Evolutionary conservation across 2,113 vertebrate genomes (phyloP).

Genomic region (Poecile atricapillus): DNA sequence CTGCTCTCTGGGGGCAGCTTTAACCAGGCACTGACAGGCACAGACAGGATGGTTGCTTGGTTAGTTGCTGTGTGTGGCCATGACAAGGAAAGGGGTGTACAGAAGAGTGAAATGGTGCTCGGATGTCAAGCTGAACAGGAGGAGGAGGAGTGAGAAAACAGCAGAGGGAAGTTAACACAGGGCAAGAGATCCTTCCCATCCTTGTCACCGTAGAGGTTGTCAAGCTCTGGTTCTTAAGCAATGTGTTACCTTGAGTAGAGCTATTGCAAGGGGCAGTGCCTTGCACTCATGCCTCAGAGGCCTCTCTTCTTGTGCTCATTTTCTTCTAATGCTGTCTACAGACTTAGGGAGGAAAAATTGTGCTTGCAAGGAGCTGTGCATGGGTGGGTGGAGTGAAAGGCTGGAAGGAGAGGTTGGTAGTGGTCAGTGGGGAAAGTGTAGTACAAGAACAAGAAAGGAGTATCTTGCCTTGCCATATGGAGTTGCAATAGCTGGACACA

Average conservation of each 20-base stretch:
- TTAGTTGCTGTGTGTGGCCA: background rate
- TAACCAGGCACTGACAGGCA: background rate
- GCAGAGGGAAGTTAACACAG: background rate
- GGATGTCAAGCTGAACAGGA: background rate
- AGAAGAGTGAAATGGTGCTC: background rate
- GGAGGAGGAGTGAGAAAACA: background rate
- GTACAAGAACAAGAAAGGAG: background rate
- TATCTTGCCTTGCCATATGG: background rate
- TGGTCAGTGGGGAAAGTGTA: background rate
- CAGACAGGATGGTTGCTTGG: background rate
- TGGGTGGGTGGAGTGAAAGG: background rate
- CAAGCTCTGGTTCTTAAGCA: background rate
- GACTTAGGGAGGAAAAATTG: background rate
- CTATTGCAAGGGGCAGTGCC: background rate
- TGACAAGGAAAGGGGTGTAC: background rate
- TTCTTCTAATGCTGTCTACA: background rate
- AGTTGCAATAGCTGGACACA: rapidly evolving
- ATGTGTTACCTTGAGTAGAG: background rate
- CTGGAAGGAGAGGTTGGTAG: background rate
- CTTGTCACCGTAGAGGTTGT: background rate
- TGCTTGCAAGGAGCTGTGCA: background rate
- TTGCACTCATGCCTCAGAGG: background rate
- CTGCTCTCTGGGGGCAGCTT: background rate
- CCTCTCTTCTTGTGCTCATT: background rate
- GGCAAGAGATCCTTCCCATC: background rate